phyloP scores from a whole-genome alignment of 2,797 vertebrate genomes.

The Liasis olivaceus region DNA sequence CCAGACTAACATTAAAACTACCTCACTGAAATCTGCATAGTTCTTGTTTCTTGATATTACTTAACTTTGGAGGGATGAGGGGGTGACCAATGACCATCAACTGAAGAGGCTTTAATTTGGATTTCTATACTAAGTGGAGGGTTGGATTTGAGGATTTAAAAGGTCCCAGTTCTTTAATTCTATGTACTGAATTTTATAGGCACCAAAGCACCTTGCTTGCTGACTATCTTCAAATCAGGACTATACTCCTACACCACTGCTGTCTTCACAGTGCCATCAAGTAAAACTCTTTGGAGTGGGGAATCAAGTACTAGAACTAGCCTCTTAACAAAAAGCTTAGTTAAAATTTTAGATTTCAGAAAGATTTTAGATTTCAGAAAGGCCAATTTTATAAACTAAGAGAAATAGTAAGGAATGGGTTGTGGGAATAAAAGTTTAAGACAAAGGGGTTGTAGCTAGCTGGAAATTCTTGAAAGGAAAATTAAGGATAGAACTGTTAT shows the following conservation, averaged over 20 bases:
- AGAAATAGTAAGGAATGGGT: neutral
- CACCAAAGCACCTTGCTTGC: neutral
- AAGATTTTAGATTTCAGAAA: neutral
- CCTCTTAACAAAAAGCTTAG: neutral
- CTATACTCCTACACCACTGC: neutral
- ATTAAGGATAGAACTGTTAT: neutral
- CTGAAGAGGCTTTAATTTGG: neutral
- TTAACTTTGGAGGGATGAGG: neutral
- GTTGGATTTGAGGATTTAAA: neutral
- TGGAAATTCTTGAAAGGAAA: neutral
- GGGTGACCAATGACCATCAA: neutral
- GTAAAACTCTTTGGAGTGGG: neutral
- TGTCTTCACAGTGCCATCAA: neutral
- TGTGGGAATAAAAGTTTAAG: neutral
- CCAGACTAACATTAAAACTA: neutral
- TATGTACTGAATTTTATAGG: neutral
- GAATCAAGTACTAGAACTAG: neutral
- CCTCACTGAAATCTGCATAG: neutral
- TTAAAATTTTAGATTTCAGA: neutral
- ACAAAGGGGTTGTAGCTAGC: neutral
- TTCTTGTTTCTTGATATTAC: neutral
- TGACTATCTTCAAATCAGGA: too few relatives aligned
- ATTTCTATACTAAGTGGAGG: neutral
- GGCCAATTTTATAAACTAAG: neutral
- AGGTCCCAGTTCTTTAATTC: neutral